Evolutionary conservation across 2,113 vertebrate species (phyloP), one percentile per base, ranked within the genome.

Genomic region (Labrus mixtus): DNA sequence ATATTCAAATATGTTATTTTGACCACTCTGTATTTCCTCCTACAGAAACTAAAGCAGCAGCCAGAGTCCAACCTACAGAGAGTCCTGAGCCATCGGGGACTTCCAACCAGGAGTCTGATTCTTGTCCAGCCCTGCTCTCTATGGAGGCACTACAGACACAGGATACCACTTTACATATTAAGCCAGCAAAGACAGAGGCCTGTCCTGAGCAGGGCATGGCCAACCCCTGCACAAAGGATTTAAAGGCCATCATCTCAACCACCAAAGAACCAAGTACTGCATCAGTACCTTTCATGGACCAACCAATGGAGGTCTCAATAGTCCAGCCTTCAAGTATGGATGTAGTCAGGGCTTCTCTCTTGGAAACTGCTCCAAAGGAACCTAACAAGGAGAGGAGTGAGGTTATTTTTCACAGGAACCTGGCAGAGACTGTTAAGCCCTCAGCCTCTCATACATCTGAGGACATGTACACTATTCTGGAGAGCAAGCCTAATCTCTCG

Each of bases 251-350:
- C 90, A 87, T 84, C 51, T 61, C 84, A 79, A 89, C 90, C 82
- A 95, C 86, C 89, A 93, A 92, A 83, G 93, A 93, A 90, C 93
- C 91, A 79, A 92, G 67, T 82, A 82, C 48, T 87, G 89, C 63
- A 76, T 83, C 89, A 73, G 79, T 69, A 89, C 76, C 63, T 81
- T 89, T 86, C 66, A 56, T 79, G 22, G 85, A 88, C 69, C 90
- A 94, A 76, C 69, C 88, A 20, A 87, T 91, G 55, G 90, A 88
- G 71, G 83, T 79, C 7, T 79, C 93, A 22, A 76, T 87, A 73
- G 89, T 87, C 48, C 87, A 87, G 78, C 67, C 86, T 79, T 86
- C 69, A 22, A 78, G 78, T 81, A 61, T 79, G 84, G 87, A 91
- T 70, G 68, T 73, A 70, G 88, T 81, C 48, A 66, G 64, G 74